Conservation (phyloP, 2,113 vertebrate genomes). For the Anser cygnoides region DNA sequence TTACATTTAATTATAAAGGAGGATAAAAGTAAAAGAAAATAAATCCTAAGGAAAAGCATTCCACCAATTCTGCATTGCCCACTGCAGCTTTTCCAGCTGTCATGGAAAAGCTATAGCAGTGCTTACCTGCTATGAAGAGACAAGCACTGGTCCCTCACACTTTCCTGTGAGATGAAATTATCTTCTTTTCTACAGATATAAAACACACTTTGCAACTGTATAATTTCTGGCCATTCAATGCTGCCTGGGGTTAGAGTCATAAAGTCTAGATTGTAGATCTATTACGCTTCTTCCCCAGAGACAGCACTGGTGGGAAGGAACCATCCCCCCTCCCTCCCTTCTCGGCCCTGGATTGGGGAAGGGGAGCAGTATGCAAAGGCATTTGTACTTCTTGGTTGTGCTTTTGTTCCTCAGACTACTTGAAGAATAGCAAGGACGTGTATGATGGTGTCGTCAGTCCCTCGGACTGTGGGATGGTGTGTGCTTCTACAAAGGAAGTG, state of each 20-base stretch:
- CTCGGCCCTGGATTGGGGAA: not conserved
- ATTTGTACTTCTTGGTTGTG: not conserved
- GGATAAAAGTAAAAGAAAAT: not conserved
- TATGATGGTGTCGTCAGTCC: not conserved
- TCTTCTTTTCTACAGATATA: slow-evolving; percentile 21
- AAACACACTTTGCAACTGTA: not conserved
- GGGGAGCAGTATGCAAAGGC: not conserved
- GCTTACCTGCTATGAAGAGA: not conserved
- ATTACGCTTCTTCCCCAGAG: not conserved
- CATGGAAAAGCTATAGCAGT: not conserved
- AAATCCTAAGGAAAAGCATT: not conserved
- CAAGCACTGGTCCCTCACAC: not conserved
- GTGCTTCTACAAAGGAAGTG: not conserved
- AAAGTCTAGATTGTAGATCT: not conserved
- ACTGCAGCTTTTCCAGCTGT: not conserved
- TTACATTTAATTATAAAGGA: not conserved
- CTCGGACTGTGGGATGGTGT: not conserved
- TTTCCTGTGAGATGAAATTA: slow-evolving; percentile 8
- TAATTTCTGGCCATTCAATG: not conserved
- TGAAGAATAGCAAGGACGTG: not conserved
- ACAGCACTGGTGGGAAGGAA: not conserved
- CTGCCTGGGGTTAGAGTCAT: not conserved
- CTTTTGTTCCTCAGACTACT: not conserved
- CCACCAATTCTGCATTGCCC: not conserved
- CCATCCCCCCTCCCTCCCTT: not conserved